Percentiles rank a stretch among this genome's conserved stretches.
These are phyloP conservation scores for Megalopta genalis DNA, from an alignment of 1,140 invertebrate genomes.

Conservation along the genomic window DNA sequence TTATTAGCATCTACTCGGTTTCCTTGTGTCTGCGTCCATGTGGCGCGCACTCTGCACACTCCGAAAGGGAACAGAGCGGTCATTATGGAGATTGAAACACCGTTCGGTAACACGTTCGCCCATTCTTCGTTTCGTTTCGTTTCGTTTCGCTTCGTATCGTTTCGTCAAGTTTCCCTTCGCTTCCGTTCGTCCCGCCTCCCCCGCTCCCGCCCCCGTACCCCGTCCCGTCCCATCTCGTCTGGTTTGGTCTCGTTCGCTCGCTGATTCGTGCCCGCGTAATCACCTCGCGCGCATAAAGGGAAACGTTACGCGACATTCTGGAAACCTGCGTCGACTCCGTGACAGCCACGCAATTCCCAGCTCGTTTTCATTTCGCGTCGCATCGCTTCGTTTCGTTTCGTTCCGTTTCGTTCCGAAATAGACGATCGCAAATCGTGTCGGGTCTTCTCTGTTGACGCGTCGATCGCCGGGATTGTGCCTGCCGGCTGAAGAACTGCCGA, in stretches of 20 bases:
- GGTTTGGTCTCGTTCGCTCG: neutral
- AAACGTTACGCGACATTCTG: constrained; percentile 30
- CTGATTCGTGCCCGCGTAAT: constrained; percentile 35
- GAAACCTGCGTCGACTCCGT: neutral
- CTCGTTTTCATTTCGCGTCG: neutral
- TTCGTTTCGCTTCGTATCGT: constrained; percentile 30
- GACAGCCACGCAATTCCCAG: neutral
- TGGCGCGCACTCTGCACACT: constrained; percentile 30
- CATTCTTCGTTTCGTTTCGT: constrained; percentile 33
- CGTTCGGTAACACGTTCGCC: constrained; percentile 63
- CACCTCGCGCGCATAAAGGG: constrained; percentile 27
- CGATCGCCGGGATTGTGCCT: too few species aligned
- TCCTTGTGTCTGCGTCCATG: constrained; percentile 38
- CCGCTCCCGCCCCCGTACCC: neutral
- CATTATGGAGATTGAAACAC: constrained; percentile 76
- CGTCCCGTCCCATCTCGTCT: neutral
- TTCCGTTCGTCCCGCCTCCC: constrained; percentile 5
- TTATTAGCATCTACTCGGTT: constrained; percentile 73
- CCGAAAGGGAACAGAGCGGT: constrained; percentile 62
- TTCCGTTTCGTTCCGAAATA: too few species aligned
- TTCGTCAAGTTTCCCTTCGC: constrained; percentile 27
- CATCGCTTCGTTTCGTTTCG: too few species aligned
- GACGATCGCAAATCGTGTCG: too few species aligned
- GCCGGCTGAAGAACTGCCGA: too few species aligned
- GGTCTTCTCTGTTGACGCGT: neutral